A percentile compares a stretch with the other conserved stretches of the same genome.
phyloP scores from a whole-genome alignment of 2,888 invertebrate species.

The Aleiodes alternator region DNA sequence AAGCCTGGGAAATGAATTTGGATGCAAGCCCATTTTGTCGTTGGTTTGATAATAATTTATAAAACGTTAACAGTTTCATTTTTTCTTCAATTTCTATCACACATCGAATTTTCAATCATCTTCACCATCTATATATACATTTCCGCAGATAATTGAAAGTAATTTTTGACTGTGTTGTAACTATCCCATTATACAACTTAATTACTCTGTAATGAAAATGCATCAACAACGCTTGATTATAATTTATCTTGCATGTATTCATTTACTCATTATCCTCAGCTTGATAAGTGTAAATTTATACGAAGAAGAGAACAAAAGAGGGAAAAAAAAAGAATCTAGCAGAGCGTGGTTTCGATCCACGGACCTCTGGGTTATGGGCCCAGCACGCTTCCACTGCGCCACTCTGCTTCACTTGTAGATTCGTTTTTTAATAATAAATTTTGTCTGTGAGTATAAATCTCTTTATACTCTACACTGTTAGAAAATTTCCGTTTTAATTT shows the following conservation, averaged over 20 bases:
- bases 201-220: slow-evolving; percentile 15
- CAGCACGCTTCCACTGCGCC: slow-evolving; percentile 60
- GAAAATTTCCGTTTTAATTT: no score
- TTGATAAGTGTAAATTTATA: background rate
- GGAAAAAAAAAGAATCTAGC: slow-evolving; percentile 52
- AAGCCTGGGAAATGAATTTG: slow-evolving; percentile 24
- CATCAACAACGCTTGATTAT: slow-evolving; percentile 8
- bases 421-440: background rate
- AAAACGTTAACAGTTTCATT: slow-evolving; percentile 9
- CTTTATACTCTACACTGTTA: background rate
- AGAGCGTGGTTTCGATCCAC: slow-evolving; percentile 59
- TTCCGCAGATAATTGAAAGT: background rate
- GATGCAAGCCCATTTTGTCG: slow-evolving; percentile 20
- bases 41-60: slow-evolving; percentile 26
- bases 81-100: background rate
- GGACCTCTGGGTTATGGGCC: slow-evolving; percentile 60
- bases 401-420: slow-evolving; percentile 52
- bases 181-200: background rate
- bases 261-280: background rate
- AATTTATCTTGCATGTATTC: background rate
- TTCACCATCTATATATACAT: slow-evolving; percentile 3
- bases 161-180: slow-evolving; percentile 3
- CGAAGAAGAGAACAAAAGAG: background rate
- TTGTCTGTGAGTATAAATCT: background rate
- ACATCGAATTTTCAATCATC: background rate